Evolutionary conservation across 2,888 invertebrate genomes (phyloP).

Genomic region (Epinotia nisella): DNA sequence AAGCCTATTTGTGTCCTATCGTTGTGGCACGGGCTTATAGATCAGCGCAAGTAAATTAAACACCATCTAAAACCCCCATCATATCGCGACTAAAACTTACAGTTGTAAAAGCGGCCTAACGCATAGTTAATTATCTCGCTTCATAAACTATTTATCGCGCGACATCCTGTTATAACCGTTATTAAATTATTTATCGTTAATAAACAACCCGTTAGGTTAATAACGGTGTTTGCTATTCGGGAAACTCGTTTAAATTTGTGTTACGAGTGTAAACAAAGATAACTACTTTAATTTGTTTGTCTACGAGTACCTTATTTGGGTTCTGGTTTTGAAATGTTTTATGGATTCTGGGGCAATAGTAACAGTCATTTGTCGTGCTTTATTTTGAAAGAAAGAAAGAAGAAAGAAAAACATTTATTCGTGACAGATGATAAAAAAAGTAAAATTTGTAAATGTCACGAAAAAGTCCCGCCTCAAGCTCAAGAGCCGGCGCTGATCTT

Average conservation of each 20-base stretch:
- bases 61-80: background rate
- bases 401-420: too few species aligned
- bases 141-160: constrained; percentile 3
- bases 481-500: too few species aligned
- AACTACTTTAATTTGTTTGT: constrained; percentile 15
- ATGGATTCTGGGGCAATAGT: background rate
- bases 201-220: constrained; percentile 15
- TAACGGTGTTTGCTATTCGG: background rate
- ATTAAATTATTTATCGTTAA: constrained; percentile 11
- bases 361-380: background rate
- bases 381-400: too few species aligned
- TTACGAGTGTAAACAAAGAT: constrained; percentile 5
- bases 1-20: too few species aligned
- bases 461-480: too few species aligned
- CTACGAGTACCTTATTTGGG: background rate
- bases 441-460: too few species aligned
- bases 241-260: constrained; percentile 10
- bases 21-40: too few species aligned
- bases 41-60: background rate
- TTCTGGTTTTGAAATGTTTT: constrained; percentile 5
- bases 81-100: background rate
- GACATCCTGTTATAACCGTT: background rate
- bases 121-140: background rate
- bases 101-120: background rate
- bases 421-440: too few species aligned